A percentile compares a stretch with the other conserved stretches of the same genome.
These are phyloP conservation scores for Tinamus guttatus DNA, from an alignment of 2,113 vertebrate species.

Conservation along the genomic window DNA sequence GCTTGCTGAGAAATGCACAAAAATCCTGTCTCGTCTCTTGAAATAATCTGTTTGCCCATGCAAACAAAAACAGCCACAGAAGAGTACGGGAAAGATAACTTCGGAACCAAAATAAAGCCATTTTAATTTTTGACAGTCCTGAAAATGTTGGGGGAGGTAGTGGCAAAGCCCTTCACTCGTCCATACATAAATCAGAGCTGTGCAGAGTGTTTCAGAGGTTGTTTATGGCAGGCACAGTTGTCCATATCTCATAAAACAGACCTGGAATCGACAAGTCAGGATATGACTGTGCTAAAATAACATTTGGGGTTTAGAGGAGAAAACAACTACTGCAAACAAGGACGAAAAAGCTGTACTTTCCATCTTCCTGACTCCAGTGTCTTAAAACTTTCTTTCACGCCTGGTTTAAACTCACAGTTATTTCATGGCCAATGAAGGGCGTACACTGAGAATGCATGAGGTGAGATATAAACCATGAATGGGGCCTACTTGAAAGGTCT, in stretches of 20 bases:
- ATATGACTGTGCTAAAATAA: not conserved
- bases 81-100: not conserved
- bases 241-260: not conserved
- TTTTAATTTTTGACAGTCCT: not conserved
- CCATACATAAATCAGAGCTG: not conserved
- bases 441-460: not conserved
- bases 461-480: not conserved
- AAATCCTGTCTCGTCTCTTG: not conserved
- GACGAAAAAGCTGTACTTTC: not conserved
- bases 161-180: not conserved
- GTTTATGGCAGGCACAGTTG: not conserved
- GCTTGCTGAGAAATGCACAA: not conserved
- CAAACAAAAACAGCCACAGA: not conserved
- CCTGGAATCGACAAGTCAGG: not conserved
- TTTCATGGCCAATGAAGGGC: not conserved
- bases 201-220: not conserved
- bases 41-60: not conserved
- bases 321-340: not conserved
- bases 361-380: not conserved
- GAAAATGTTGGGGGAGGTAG: not conserved
- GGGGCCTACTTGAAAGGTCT: not conserved
- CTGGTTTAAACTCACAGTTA: not conserved
- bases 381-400: not conserved
- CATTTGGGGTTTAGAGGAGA: not conserved
- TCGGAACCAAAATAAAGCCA: not conserved